Evolutionary conservation across 2,113 vertebrate genomes (phyloP).

Genomic region (Corynorhinus townsendii): DNA sequence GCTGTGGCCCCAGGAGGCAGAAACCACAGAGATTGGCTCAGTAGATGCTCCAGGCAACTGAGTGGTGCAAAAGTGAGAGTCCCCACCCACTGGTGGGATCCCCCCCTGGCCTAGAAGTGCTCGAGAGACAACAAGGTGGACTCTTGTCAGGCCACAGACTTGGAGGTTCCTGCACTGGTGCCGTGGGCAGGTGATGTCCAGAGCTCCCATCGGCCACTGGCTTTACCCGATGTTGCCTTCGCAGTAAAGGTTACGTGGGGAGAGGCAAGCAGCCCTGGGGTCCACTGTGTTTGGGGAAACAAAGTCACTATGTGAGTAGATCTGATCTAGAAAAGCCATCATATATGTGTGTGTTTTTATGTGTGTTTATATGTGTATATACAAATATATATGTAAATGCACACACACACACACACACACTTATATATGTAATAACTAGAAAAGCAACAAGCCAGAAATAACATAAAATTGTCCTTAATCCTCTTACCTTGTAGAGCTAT

Average conservation of each 20-base stretch:
- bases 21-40: background rate
- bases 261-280: background rate
- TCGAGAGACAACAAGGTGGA: background rate
- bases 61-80: rapidly evolving
- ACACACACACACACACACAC: too few relatives aligned
- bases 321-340: background rate
- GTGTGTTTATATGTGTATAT: background rate
- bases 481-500: background rate
- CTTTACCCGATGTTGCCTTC: rapidly evolving
- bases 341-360: background rate
- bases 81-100: rapidly evolving
- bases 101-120: background rate
- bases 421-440: background rate
- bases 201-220: background rate
- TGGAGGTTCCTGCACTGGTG: background rate
- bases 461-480: background rate
- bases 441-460: background rate
- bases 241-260: too few relatives aligned
- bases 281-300: background rate
- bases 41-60: rapidly evolving
- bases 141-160: background rate
- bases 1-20: background rate
- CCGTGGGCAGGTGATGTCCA: background rate
- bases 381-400: too few relatives aligned
- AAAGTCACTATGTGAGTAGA: background rate